phyloP scores from a whole-genome alignment of 1,140 invertebrate genomes.

The Phortica variegata region DNA sequence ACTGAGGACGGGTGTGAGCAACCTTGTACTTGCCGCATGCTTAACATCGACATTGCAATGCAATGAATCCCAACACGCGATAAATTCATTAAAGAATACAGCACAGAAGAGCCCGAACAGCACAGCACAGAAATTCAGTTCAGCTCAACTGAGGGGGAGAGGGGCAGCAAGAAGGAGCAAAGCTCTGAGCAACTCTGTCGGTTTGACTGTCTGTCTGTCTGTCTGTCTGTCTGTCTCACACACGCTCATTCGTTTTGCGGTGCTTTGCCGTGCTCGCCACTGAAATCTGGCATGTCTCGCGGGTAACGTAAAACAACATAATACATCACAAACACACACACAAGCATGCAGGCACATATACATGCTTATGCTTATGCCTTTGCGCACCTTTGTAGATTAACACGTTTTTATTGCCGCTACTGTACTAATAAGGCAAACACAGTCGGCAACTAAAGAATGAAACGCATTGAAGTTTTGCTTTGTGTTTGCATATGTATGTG shows the following conservation, averaged over 20 bases:
- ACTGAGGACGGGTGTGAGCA: conserved; percentile 11
- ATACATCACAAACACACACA: conserved; percentile 18
- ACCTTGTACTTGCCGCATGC: conserved; percentile 15
- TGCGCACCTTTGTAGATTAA: conserved; percentile 48
- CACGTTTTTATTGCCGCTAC: conserved; percentile 53
- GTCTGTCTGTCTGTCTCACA: no score
- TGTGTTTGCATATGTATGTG: no score
- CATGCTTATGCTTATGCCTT: background rate
- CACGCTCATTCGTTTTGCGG: no score
- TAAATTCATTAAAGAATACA: conserved; percentile 49
- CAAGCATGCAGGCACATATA: background rate
- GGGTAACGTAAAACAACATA: conserved; percentile 44
- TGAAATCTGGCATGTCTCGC: conserved; percentile 44
- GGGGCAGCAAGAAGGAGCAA: no score
- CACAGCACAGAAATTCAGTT: no score
- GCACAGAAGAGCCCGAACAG: background rate
- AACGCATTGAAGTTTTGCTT: background rate
- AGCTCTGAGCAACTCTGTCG: no score
- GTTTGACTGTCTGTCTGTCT: no score
- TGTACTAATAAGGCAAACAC: conserved; percentile 53
- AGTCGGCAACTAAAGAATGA: background rate
- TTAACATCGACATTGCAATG: no score
- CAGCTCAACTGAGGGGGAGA: no score
- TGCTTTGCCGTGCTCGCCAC: conserved; percentile 21
- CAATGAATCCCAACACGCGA: conserved; percentile 45